Conservation (phyloP, 2,797 vertebrate genomes). For the Pygocentrus nattereri region DNA sequence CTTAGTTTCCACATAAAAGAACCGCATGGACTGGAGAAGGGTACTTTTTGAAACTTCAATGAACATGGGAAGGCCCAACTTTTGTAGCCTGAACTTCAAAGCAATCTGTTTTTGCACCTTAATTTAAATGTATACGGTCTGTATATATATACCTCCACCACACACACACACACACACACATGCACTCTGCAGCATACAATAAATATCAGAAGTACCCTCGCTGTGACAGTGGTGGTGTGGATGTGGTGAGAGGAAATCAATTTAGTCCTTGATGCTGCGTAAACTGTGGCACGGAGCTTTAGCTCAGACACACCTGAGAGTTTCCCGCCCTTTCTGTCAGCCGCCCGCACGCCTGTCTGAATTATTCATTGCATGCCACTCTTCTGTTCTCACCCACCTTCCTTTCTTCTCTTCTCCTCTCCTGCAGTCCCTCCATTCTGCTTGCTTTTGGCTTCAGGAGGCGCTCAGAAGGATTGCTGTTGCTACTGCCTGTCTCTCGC, state of each 20-base stretch:
- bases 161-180: constrained; percentile 8
- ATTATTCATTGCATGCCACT: constrained; percentile 57
- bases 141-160: no score
- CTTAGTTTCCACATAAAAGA: no score
- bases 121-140: no score
- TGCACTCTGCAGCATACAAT: constrained; percentile 40
- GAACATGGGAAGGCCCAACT: no score
- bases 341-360: constrained; percentile 32
- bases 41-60: no score
- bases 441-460: background rate
- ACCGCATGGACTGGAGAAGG: no score
- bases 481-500: background rate
- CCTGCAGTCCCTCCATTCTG: constrained; percentile 21
- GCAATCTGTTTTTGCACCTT: no score
- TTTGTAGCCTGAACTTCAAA: no score
- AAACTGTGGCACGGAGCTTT: constrained; percentile 51
- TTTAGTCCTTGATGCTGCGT: constrained; percentile 62
- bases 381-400: constrained; percentile 5
- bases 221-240: constrained; percentile 36
- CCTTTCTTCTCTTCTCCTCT: constrained; percentile 17
- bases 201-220: constrained; percentile 51
- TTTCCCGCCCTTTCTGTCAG: constrained; percentile 45
- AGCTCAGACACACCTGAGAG: constrained; percentile 50
- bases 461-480: background rate
- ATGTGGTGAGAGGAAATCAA: constrained; percentile 56